Percentiles rank a stretch among this genome's conserved stretches.
Conservation (phyloP, 2,797 vertebrate species). For the Clarias laeviceps region DNA sequence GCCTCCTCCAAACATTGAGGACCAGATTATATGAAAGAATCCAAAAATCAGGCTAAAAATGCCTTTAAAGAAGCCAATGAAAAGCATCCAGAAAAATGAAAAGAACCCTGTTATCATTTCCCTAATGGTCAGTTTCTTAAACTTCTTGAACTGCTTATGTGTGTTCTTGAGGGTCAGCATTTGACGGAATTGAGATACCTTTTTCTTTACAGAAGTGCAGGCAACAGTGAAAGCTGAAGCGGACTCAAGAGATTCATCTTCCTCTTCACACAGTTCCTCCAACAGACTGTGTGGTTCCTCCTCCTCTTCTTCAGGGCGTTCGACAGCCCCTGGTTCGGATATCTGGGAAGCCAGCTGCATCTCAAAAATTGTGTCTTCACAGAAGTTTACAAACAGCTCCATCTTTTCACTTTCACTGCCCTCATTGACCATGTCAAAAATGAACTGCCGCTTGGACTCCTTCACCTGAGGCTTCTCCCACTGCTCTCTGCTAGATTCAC, state of each 20-base stretch:
- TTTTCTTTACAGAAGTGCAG: constrained; percentile 81
- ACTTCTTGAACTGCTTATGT: constrained; percentile 85
- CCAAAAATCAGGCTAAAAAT: constrained; percentile 87
- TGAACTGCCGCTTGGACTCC: constrained; percentile 97
- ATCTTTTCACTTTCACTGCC: constrained; percentile 97
- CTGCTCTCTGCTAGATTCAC: constrained; percentile 94
- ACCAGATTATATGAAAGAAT: constrained; percentile 94
- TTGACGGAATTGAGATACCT: constrained; percentile 73
- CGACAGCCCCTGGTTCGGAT: constrained; percentile 85
- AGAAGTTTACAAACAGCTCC: constrained; percentile 99
- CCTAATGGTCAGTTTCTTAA: constrained; percentile 87
- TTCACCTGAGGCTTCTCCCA: constrained; percentile 99
- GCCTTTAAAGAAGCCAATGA: constrained; percentile 86
- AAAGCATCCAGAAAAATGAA: constrained; percentile 92
- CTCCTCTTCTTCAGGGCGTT: constrained; percentile 83
- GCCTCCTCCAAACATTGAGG: constrained; percentile 93
- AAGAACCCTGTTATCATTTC: constrained; percentile 89
- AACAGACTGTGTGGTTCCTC: constrained; percentile 75
- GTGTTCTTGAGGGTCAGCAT: constrained; percentile 82
- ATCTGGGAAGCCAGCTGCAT: constrained; percentile 98
- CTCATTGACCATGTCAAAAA: constrained; percentile 99
- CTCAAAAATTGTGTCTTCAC: constrained; percentile 99
- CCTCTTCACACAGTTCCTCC: constrained; percentile 76
- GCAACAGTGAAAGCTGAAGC: constrained; percentile 88
- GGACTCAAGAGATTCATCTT: constrained; percentile 80